Conservation (phyloP, 2,888 invertebrate species). For the Macaria liturata region DNA sequence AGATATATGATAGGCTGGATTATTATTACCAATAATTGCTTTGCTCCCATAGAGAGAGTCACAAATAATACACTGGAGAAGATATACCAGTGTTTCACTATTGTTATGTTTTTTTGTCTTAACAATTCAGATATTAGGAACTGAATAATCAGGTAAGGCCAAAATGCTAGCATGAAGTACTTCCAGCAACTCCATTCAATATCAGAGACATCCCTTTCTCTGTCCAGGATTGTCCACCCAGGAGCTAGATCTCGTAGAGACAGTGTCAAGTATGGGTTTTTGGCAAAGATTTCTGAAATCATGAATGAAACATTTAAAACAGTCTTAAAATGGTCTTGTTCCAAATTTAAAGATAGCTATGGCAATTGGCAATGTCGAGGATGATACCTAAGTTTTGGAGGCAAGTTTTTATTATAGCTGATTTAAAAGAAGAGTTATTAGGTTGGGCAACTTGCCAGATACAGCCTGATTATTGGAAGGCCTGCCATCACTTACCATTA, state of each 20-base stretch:
- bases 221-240: conserved; percentile 82
- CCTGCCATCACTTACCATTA: too few species aligned
- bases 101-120: conserved; percentile 47
- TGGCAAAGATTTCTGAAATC: conserved; percentile 60
- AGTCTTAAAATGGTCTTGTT: not conserved
- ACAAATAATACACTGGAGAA: conserved; percentile 76
- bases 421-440: too few species aligned
- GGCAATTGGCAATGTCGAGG: too few species aligned
- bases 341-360: too few species aligned
- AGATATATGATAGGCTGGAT: conserved; percentile 82
- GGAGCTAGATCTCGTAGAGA: conserved; percentile 74
- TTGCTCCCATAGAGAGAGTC: conserved; percentile 68
- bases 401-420: too few species aligned
- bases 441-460: too few species aligned
- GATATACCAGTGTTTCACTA: conserved; percentile 82
- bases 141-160: conserved; percentile 83
- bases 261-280: conserved; percentile 42
- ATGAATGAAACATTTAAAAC: not conserved
- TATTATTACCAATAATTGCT: conserved; percentile 75
- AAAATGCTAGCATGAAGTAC: conserved; percentile 73
- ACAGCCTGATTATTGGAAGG: too few species aligned
- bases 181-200: conserved; percentile 88
- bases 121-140: conserved; percentile 79
- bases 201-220: conserved; percentile 86
- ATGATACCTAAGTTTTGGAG: too few species aligned